Conservation (phyloP, 92 coral and sea anemone genomes). For the Phenganax subtilis region DNA sequence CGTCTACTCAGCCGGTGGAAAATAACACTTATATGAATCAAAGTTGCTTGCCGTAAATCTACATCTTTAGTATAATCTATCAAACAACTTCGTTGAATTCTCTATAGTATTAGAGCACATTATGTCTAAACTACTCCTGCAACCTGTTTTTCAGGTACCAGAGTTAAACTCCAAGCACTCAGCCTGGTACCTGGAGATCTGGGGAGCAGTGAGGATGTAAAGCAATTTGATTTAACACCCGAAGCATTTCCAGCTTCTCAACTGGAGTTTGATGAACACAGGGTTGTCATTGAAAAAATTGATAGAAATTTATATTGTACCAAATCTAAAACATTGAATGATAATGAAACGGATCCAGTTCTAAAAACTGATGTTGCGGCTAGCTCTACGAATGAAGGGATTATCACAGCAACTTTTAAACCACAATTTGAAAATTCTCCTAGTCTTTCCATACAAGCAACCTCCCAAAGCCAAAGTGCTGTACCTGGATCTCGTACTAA, state of each 20-base stretch:
- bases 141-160: slow-evolving; percentile 39
- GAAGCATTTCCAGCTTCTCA: slow-evolving; percentile 31
- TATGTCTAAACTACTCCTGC: slow-evolving; percentile 32
- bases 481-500: too few relatives aligned
- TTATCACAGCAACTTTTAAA: neutral
- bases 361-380: neutral
- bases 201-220: slow-evolving; percentile 27
- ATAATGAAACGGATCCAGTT: neutral
- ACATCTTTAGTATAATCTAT: neutral
- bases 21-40: neutral
- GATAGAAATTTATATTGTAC: neutral
- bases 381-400: too few relatives aligned
- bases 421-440: neutral
- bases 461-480: too few relatives aligned
- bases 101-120: neutral
- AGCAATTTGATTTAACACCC: slow-evolving; percentile 33
- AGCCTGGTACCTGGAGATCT: slow-evolving; percentile 41
- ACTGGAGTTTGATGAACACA: slow-evolving; percentile 10
- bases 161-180: slow-evolving; percentile 14
- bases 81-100: neutral
- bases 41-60: too few relatives aligned
- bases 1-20: neutral
- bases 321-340: neutral
- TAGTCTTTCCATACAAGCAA: too few relatives aligned
- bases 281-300: slow-evolving; percentile 17